A percentile compares a stretch with the other conserved stretches of the same genome.
Evolutionary conservation across 2,113 vertebrate genomes (phyloP).

Genomic region (Plecotus auritus): DNA sequence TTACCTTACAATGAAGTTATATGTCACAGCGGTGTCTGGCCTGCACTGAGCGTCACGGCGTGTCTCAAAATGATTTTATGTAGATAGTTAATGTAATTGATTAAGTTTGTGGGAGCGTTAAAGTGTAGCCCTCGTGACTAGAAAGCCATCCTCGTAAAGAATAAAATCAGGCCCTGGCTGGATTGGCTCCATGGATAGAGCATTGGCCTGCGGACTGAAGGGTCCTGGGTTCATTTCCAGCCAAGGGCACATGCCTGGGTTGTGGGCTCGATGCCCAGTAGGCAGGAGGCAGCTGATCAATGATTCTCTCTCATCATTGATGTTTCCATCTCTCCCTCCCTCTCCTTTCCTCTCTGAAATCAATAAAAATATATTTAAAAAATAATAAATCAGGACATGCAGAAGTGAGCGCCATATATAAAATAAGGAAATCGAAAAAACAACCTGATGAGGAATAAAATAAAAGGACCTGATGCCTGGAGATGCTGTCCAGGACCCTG

Average conservation of each 20-base stretch:
- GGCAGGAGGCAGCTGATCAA: no score
- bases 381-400: not conserved
- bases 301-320: no score
- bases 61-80: no score
- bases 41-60: not conserved
- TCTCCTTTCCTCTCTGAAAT: no score
- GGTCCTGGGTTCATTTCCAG: no score
- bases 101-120: not conserved
- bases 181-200: no score
- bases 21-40: not conserved
- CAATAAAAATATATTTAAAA: not conserved
- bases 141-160: not conserved
- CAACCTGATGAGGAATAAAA: not conserved
- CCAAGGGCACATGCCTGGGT: no score
- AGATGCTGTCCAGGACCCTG: not conserved
- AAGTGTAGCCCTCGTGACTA: not conserved
- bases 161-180: not conserved
- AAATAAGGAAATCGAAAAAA: not conserved
- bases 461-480: not conserved
- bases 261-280: no score
- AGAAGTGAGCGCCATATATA: not conserved
- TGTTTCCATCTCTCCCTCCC: no score
- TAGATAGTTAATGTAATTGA: not conserved
- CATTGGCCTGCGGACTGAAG: no score
- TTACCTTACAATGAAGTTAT: not conserved